These are phyloP conservation scores for Excalfactoria chinensis DNA, from an alignment of 2,113 vertebrate species.

Conservation along the genomic window DNA sequence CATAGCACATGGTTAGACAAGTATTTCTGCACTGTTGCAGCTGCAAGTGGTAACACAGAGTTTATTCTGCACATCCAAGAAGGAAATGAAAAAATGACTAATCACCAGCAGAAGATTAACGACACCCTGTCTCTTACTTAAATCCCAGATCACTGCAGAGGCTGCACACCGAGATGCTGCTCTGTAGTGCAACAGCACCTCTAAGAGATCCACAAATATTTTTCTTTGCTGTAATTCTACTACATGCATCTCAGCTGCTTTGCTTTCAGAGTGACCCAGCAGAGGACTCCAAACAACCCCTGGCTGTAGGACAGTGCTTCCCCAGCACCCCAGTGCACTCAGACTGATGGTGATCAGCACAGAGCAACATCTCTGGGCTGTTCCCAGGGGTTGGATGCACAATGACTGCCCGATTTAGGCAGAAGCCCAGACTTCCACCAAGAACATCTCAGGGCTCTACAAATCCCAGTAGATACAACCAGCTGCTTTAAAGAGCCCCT, in stretches of 20 bases:
- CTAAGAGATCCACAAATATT: not conserved
- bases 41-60: not conserved
- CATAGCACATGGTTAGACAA: not conserved
- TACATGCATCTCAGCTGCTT: fast-evolving
- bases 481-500: not conserved
- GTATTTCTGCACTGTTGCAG: not conserved
- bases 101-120: not conserved
- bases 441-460: not conserved
- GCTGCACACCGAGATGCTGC: fast-evolving
- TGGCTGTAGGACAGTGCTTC: not conserved
- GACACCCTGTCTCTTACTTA: not conserved
- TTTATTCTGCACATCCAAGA: not conserved
- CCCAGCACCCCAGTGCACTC: fast-evolving
- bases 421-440: not conserved
- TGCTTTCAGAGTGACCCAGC: not conserved
- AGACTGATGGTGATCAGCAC: fast-evolving
- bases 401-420: fast-evolving
- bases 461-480: not conserved
- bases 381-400: fast-evolving
- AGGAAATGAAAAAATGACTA: not conserved
- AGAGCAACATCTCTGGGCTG: not conserved
- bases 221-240: not conserved
- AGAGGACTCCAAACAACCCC: not conserved
- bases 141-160: not conserved
- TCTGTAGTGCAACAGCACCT: not conserved